Evolutionary conservation across 2,888 invertebrate species (phyloP), one percentile per base, ranked within the genome.

Genomic region (Xestia c-nigrum): DNA sequence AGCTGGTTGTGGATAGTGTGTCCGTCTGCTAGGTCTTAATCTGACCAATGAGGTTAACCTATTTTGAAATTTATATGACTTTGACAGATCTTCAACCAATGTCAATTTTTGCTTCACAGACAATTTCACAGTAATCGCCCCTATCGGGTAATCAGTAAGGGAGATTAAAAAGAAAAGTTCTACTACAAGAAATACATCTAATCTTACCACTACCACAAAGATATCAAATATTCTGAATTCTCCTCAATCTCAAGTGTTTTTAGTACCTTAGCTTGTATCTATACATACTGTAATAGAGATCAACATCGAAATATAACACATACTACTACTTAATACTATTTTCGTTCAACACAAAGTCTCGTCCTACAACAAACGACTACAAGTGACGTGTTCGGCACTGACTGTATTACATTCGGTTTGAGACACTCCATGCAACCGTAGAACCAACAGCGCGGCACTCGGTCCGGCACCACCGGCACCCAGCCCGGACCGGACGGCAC

Each of bases 391-490:
- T 76, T 76, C 83, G 84, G 83, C 91, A 94, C 94, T 94, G 92
- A 94, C 94, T 88, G 90, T 87, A 90, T 92, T 90, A 92, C 93
- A 92, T 93, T 92, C 89, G 87, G 86, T 81, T 81, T 90, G 46
- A 89, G 85, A 79, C 90, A 91, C 43, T 87, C 87, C 73, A 90
- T 74, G 84, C 92, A 90, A 52, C 88, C 86, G 82, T 88, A 86
- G 72, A 89, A 66, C 89, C 91, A 89, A 77, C 86, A 87, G 16
- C 85, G 79, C 2, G 88, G 84, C 67, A 3, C 40, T 5, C 21
- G 50, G 21, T 1, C 50, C 50, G 50, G 50, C 6, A 1, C 47
- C 5, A 47, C 47, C 47, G 47, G 14, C 43, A 43, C 43, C 43
- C 16, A 43, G 7, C 59, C 12, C 19, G 21, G 12, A 9, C 19